Conservation (phyloP, 2,888 invertebrate species). For the Hartigia nigra region DNA sequence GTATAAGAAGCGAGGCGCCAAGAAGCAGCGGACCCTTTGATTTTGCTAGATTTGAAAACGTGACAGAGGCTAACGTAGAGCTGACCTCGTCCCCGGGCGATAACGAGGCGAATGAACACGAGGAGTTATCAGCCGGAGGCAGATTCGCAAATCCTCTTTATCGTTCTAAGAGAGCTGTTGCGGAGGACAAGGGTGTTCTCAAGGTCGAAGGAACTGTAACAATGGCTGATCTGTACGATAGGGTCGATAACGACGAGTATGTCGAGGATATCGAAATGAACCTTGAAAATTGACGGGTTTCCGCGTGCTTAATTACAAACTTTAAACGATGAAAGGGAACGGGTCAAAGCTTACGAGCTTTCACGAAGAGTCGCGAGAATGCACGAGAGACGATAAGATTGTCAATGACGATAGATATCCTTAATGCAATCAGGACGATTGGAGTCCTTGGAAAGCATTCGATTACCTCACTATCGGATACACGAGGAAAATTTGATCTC, state of each 20-base stretch:
- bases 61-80: conserved; percentile 54
- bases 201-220: conserved; percentile 43
- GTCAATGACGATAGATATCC: neutral
- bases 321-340: neutral
- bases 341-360: neutral
- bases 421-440: neutral
- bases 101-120: conserved; percentile 16
- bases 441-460: neutral
- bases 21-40: conserved; percentile 42
- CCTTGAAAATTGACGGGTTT: conserved; percentile 25
- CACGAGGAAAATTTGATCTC: neutral
- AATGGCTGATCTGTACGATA: conserved; percentile 41
- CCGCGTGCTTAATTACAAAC: neutral
- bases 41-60: conserved; percentile 63
- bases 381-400: neutral
- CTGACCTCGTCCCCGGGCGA: conserved; percentile 31
- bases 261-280: conserved; percentile 44
- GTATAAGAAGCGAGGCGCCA: conserved; percentile 25
- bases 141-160: conserved; percentile 61
- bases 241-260: conserved; percentile 27
- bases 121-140: conserved; percentile 32
- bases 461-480: neutral
- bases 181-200: conserved; percentile 19
- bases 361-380: neutral
- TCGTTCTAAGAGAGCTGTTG: conserved; percentile 43